Base-by-base conservation (phyloP, 2,888 invertebrate genomes). In the Eilema sororculum region DNA sequence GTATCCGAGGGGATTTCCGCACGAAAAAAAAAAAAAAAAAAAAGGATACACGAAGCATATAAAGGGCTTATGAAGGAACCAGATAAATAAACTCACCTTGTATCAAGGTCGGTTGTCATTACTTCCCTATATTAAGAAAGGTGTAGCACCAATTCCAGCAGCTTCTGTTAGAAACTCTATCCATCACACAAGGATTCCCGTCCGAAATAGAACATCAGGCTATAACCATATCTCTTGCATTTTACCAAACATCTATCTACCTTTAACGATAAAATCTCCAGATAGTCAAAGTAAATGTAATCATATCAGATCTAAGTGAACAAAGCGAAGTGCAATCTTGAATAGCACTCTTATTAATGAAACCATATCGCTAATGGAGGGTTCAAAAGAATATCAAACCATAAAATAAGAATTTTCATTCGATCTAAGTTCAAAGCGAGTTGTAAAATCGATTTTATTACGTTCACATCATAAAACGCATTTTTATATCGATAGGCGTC, bases 391-490 rank as follows among this genome's bases (percentile, higher is more conserved):
- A 80, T 77, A 76, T 65, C 67, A 71, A 67, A 64, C 64, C 59
- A 72, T 82, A 73, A 82, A 82, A 75, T 68, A 74, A 72, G 65
- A 83, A 82, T 84, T 83, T 87, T 81, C 81, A 81, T 86, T 84
- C 81, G 82, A 84, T 83, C 76, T 75, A 79, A 79, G 81, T 84
- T 84, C 79, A 80, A 84, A 87, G 85, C 78, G 83, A 78, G 80
- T 80, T 81, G 81, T 90, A 87, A 89, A 88, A 85, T 82, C 82
- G 82, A 82, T 84, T 88, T 89, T 88, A 89, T 84, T 85, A 80
- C 86, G 84, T 88, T 86, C 86, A 83, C 85, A 79, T 84, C 87
- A 88, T 89, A 87, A 89, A 89, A 84, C 78, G 83, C 83, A 80
- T 85, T 82, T 81, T 82, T 82, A 75, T 76, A 73, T 78, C 73